Evolutionary conservation across 2,888 invertebrate species (phyloP).

Genomic region (Oscheius onirici): DNA sequence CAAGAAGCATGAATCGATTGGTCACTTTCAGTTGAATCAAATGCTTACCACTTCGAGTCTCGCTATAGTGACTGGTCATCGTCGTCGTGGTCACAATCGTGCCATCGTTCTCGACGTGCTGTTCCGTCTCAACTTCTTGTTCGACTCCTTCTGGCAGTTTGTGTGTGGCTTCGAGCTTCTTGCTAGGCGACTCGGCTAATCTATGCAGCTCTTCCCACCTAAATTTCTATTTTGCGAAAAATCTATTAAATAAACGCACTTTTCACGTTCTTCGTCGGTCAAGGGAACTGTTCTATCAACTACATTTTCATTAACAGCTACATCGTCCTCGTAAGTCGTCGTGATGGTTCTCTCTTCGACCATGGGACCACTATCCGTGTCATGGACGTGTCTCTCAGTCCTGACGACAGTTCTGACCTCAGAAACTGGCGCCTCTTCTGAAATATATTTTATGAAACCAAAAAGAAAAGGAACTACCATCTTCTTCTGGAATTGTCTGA

Average conservation of each 20-base stretch:
- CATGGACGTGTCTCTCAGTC: slow-evolving; percentile 68
- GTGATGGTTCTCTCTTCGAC: slow-evolving; percentile 68
- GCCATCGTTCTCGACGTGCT: slow-evolving; percentile 57
- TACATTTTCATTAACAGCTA: slow-evolving; percentile 61
- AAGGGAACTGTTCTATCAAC: slow-evolving; percentile 59
- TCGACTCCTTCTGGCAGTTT: slow-evolving; percentile 41
- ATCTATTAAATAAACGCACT: no score
- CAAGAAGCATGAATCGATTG: background rate
- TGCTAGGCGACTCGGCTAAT: slow-evolving; percentile 35
- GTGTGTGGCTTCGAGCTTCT: background rate
- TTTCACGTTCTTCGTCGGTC: slow-evolving; percentile 61
- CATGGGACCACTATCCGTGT: slow-evolving; percentile 64
- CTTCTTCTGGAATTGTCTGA: slow-evolving; percentile 34
- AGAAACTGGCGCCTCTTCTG: slow-evolving; percentile 39
- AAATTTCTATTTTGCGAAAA: slow-evolving; percentile 6
- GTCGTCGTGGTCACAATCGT: slow-evolving; percentile 56
- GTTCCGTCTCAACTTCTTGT: slow-evolving; percentile 39
- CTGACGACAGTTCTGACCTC: slow-evolving; percentile 62
- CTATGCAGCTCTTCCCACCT: slow-evolving; percentile 54
- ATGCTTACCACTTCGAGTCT: slow-evolving; percentile 31
- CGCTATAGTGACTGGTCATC: slow-evolving; percentile 49
- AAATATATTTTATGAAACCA: background rate
- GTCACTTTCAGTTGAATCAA: no score
- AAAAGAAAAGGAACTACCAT: slow-evolving; percentile 1
- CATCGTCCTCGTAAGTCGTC: slow-evolving; percentile 64